These are phyloP conservation scores for Stichopus horrens DNA, from an alignment of 53 echinoderm and acorn worm genomes.

Conservation along the genomic window DNA sequence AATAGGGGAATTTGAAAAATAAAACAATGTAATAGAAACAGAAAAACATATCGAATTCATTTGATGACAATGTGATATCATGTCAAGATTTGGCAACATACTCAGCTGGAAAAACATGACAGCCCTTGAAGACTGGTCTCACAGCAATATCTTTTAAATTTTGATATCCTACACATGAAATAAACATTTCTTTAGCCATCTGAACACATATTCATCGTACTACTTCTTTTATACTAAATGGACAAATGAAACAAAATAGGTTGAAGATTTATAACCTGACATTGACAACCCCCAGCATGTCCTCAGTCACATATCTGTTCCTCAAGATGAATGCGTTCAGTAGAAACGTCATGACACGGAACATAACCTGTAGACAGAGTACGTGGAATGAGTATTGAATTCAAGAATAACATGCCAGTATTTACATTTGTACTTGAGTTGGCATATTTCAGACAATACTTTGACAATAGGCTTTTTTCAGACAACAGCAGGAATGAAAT, in stretches of 20 bases:
- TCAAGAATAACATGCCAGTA: background rate
- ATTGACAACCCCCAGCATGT: conserved; percentile 95
- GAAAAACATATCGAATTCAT: background rate
- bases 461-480: background rate
- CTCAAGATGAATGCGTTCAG: conserved; percentile 86
- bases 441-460: background rate
- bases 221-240: too few species aligned
- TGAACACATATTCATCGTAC: too few species aligned
- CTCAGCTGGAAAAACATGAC: too few species aligned
- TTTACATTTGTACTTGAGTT: background rate
- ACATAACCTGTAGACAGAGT: conserved; percentile 69
- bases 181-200: too few species aligned
- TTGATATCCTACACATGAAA: too few species aligned
- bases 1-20: background rate
- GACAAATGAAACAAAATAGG: too few species aligned
- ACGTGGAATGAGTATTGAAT: background rate
- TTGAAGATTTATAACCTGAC: conserved; percentile 69
- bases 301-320: conserved; percentile 80
- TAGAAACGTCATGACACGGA: conserved; percentile 88
- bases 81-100: too few species aligned
- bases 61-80: too few species aligned
- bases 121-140: too few species aligned
- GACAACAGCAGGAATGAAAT: background rate
- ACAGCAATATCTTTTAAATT: too few species aligned
- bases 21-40: background rate